Conservation (phyloP, 2,888 invertebrate species). For the Resseliella maxima region DNA sequence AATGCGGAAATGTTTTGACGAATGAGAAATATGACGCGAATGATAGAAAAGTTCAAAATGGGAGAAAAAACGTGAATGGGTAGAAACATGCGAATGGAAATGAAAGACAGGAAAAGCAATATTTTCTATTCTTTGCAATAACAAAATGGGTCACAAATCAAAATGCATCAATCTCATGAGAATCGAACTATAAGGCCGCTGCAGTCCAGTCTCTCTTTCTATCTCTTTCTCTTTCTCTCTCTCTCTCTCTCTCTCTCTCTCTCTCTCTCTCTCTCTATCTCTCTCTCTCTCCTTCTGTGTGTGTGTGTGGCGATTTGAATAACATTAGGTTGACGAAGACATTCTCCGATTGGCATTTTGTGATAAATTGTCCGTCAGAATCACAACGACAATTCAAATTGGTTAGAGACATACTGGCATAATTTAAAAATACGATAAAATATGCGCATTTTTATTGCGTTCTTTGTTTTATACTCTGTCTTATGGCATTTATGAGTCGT, state of each 20-base stretch:
- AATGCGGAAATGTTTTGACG: slow-evolving; percentile 1
- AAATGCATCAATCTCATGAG: neutral
- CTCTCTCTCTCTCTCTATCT: too few relatives aligned
- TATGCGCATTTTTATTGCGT: slow-evolving; percentile 42
- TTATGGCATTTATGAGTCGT: slow-evolving; percentile 38
- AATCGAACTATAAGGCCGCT: neutral
- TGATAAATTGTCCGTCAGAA: slow-evolving; percentile 51
- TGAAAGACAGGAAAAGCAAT: neutral
- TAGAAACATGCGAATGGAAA: too few relatives aligned
- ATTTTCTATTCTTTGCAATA: neutral
- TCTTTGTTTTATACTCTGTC: too few relatives aligned
- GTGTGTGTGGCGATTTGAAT: neutral
- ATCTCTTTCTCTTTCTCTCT: too few relatives aligned
- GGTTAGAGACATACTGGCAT: neutral
- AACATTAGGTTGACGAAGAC: neutral
- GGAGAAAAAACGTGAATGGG: too few relatives aligned
- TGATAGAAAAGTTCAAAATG: too few relatives aligned
- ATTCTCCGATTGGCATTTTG: neutral
- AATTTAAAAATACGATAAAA: neutral
- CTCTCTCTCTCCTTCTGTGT: too few relatives aligned
- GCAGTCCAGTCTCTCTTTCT: neutral
- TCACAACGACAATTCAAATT: neutral
- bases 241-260: too few relatives aligned
- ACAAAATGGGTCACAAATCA: slow-evolving; percentile 11
- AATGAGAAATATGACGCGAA: too few relatives aligned